phyloP scores from a whole-genome alignment of 1,140 invertebrate genomes.

The Aphaenogaster rudis region DNA sequence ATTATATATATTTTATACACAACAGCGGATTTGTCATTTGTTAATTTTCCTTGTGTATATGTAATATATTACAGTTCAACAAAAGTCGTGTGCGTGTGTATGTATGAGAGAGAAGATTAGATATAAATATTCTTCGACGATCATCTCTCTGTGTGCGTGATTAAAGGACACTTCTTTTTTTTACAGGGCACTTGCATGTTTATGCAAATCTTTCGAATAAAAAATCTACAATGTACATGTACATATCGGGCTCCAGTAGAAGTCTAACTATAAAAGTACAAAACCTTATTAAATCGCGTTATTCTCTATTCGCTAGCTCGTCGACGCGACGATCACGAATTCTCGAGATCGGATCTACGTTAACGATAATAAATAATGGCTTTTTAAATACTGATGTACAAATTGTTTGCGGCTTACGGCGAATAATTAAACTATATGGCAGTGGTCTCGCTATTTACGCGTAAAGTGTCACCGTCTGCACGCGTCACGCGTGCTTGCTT shows the following conservation, averaged over 20 bases:
- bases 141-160: constrained; percentile 55
- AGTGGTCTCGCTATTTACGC: constrained; percentile 82
- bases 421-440: constrained; percentile 82
- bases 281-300: constrained; percentile 81
- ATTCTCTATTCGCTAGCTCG: constrained; percentile 40
- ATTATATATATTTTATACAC: constrained; percentile 73
- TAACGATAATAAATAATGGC: constrained; percentile 85
- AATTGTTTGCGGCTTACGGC: constrained; percentile 79
- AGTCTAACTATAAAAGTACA: constrained; percentile 82
- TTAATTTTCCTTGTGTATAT: constrained; percentile 72
- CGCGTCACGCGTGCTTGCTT: not conserved
- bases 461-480: constrained; percentile 3
- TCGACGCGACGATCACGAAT: constrained; percentile 45
- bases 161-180: constrained; percentile 59
- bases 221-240: constrained; percentile 50
- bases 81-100: constrained; percentile 27
- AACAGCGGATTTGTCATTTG: constrained; percentile 68
- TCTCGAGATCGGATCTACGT: constrained; percentile 74
- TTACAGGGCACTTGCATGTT: constrained; percentile 63
- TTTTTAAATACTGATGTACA: constrained; percentile 87
- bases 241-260: constrained; percentile 31
- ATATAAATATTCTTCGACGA: constrained; percentile 75
- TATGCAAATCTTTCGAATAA: constrained; percentile 42
- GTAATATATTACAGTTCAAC: constrained; percentile 80
- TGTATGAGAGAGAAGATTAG: constrained; percentile 69